These are phyloP conservation scores for Athalia rosae DNA, from an alignment of 2,888 invertebrate genomes.

Conservation along the genomic window DNA sequence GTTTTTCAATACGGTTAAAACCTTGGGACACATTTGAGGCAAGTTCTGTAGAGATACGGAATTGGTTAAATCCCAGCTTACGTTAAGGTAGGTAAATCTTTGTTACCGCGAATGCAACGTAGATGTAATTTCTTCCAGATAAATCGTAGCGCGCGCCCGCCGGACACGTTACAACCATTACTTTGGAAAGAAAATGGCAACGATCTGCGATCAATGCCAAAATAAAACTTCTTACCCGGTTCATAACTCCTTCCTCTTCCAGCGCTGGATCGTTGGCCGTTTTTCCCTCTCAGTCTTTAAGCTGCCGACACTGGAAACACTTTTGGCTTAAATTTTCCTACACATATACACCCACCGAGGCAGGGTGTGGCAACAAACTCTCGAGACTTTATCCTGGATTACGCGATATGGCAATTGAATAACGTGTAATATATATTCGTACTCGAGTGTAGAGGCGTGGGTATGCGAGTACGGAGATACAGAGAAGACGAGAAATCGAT, in stretches of 20 bases:
- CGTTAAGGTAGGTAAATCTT: conserved; percentile 1
- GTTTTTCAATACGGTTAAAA: conserved; percentile 32
- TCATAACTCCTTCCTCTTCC: not conserved
- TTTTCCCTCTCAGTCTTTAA: conserved; percentile 37
- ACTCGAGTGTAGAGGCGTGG: too few relatives aligned
- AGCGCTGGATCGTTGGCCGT: not conserved
- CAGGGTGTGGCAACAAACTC: conserved; percentile 40
- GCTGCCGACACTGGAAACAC: conserved; percentile 37
- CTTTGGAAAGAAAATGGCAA: conserved; percentile 26
- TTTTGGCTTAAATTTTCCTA: conserved; percentile 41
- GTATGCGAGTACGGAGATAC: too few relatives aligned
- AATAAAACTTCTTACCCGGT: not conserved
- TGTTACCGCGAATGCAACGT: not conserved
- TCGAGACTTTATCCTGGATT: conserved; percentile 40
- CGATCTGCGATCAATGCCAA: conserved; percentile 19
- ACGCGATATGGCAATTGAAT: conserved; percentile 35
- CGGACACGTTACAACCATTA: conserved; percentile 17
- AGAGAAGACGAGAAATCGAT: conserved; percentile 29
- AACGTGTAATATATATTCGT: conserved; percentile 13
- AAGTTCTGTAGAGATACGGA: not conserved
- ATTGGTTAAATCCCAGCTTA: conserved; percentile 14
- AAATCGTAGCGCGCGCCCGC: conserved; percentile 1
- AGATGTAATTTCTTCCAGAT: conserved; percentile 8
- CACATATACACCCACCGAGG: conserved; percentile 38
- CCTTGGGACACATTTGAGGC: conserved; percentile 1